Conservation (phyloP, 2,888 invertebrate species). For the Pristionchus mayeri region DNA sequence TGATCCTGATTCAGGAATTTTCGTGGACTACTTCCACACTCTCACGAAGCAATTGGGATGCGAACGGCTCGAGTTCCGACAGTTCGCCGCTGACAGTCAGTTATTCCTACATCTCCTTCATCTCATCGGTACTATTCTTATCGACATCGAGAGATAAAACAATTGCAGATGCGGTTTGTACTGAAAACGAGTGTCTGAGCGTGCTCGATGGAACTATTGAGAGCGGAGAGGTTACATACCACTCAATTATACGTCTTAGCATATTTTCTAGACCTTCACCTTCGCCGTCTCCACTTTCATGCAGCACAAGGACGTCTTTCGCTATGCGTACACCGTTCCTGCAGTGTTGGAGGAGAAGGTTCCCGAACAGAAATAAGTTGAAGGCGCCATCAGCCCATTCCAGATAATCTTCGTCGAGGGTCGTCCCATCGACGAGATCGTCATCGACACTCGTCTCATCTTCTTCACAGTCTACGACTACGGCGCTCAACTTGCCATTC, state of each 20-base stretch:
- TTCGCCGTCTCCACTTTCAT: neutral
- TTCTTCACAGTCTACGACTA: conserved; percentile 15
- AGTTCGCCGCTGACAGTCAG: neutral
- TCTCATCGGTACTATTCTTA: too few species aligned
- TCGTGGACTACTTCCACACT: neutral
- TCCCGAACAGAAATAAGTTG: neutral
- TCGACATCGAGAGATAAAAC: neutral
- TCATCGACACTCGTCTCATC: conserved; percentile 2
- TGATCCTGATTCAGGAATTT: neutral
- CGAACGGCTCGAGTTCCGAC: neutral
- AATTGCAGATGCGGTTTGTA: neutral
- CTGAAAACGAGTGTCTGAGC: neutral
- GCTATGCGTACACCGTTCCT: neutral
- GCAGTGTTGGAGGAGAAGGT: conserved; percentile 19
- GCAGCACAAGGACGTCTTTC: neutral
- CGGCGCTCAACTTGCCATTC: neutral
- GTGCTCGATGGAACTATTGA: conserved; percentile 9
- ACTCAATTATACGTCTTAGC: neutral
- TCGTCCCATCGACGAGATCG: neutral
- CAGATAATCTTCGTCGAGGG: conserved; percentile 18
- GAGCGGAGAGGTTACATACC: neutral
- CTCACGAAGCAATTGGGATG: neutral
- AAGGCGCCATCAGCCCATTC: neutral
- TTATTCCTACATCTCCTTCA: too few species aligned
- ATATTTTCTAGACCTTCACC: neutral